phyloP scores from a whole-genome alignment of 2,888 invertebrate species.

The Noctua janthe region DNA sequence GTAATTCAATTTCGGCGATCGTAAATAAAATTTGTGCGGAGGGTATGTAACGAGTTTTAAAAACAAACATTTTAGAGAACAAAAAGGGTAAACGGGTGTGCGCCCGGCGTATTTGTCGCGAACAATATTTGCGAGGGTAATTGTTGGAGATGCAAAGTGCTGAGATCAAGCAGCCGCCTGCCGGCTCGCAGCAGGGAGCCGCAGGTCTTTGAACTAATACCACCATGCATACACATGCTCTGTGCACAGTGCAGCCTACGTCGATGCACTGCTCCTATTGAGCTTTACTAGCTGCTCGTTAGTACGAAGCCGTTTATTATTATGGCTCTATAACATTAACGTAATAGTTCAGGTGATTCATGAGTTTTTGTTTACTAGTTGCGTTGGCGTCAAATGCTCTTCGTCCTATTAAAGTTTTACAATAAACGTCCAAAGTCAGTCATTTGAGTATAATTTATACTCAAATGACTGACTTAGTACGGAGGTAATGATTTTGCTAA shows the following conservation, averaged over 20 bases:
- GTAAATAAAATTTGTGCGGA: constrained; percentile 85
- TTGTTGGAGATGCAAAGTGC: constrained; percentile 87
- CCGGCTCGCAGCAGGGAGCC: constrained; percentile 68
- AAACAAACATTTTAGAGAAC: constrained; percentile 86
- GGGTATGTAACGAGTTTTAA: constrained; percentile 85
- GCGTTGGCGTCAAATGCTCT: constrained; percentile 53
- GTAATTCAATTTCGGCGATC: constrained; percentile 83
- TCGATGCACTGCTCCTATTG: constrained; percentile 48
- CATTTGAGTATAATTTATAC: constrained; percentile 15
- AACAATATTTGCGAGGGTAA: constrained; percentile 83
- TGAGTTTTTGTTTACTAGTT: constrained; percentile 43
- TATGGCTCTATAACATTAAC: constrained; percentile 57
- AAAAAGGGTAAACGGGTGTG: constrained; percentile 82
- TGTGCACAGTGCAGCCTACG: constrained; percentile 32
- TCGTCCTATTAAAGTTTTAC: constrained; percentile 30
- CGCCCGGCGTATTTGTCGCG: constrained; percentile 83
- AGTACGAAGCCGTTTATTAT: constrained; percentile 58
- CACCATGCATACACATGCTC: constrained; percentile 42
- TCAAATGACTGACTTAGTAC: too few relatives aligned
- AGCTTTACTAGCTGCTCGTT: constrained; percentile 62
- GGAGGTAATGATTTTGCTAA: constrained; percentile 17
- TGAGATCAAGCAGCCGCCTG: constrained; percentile 81
- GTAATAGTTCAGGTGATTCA: constrained; percentile 58
- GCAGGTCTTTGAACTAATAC: constrained; percentile 77
- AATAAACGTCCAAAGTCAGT: constrained; percentile 24